Evolutionary conservation across 2,797 vertebrate species (phyloP).

Genomic region (Dromococcyx pavoninus): DNA sequence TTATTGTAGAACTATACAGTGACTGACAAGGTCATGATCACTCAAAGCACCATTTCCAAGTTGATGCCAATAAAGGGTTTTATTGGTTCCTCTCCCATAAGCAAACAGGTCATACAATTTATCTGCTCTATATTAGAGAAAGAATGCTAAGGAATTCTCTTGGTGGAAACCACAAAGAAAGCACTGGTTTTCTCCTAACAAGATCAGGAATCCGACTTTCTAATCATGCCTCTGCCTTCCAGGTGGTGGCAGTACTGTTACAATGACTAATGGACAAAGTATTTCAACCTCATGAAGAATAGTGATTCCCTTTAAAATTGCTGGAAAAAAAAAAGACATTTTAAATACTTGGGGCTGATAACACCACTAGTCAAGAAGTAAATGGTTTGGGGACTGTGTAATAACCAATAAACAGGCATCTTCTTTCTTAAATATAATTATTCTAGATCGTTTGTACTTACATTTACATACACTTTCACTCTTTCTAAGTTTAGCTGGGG

Average conservation of each 20-base stretch:
- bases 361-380: not conserved
- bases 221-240: not conserved
- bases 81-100: not conserved
- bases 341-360: not conserved
- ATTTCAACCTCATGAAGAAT: accelerated
- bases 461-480: not conserved
- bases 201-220: not conserved
- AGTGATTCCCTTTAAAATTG: not conserved
- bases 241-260: slow-evolving; percentile 11
- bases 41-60: not conserved
- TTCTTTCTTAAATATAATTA: not conserved
- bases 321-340: not conserved
- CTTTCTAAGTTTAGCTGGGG: not conserved
- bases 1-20: not conserved
- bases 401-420: not conserved
- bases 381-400: not conserved
- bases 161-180: not conserved
- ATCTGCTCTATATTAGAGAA: not conserved
- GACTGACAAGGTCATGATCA: not conserved
- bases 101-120: not conserved
- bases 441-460: not conserved
- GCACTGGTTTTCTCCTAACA: not conserved
- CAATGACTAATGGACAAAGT: not conserved
- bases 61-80: not conserved
- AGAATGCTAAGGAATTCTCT: not conserved